These are phyloP conservation scores for Portunus trituberculatus DNA, from an alignment of 1,140 invertebrate species.

Conservation along the genomic window DNA sequence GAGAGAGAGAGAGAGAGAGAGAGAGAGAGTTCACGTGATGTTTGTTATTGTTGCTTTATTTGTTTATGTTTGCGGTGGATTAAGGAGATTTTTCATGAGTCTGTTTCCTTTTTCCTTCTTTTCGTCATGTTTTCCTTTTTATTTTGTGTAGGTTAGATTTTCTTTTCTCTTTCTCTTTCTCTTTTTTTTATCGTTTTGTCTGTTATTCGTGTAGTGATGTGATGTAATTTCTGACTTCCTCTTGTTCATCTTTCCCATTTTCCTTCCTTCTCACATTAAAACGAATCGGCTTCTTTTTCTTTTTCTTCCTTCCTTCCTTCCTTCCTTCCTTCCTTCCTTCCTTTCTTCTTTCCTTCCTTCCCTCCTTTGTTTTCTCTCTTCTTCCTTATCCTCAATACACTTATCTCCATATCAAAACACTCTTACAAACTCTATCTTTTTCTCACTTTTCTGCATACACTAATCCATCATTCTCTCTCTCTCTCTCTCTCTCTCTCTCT, in stretches of 20 bases:
- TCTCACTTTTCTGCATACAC: background rate
- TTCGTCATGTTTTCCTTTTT: background rate
- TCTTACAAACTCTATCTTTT: background rate
- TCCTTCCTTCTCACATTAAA: background rate
- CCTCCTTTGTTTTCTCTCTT: background rate
- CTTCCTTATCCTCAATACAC: background rate
- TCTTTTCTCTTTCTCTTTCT: background rate
- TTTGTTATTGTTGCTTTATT: no score
- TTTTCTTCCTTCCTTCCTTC: background rate
- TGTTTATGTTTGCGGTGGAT: background rate
- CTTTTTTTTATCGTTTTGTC: no score
- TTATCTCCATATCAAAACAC: background rate
- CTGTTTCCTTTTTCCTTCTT: background rate
- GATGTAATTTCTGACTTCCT: background rate
- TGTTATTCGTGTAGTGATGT: background rate
- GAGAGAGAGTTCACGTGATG: no score
- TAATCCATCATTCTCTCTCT: background rate
- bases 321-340: background rate
- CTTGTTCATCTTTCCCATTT: background rate
- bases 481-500: conserved; percentile 14
- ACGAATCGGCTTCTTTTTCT: background rate
- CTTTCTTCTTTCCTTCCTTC: background rate
- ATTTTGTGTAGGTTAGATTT: background rate
- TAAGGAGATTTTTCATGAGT: background rate
- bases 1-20: no score